Conservation (phyloP, 2,888 invertebrate genomes). For the Sarcophaga caerulescens region DNA sequence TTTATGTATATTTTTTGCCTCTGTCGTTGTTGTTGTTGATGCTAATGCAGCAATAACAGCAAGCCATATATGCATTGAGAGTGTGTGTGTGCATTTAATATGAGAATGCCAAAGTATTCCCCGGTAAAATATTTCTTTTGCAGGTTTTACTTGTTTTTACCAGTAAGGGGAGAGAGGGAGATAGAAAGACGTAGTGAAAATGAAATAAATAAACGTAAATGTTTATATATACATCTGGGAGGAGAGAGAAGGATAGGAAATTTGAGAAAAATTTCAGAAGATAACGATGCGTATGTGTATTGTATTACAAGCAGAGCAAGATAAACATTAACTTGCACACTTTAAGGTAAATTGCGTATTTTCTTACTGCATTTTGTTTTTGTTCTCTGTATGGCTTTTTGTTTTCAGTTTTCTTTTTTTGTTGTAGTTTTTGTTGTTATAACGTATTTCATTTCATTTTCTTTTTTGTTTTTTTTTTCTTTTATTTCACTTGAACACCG, state of each 20-base stretch:
- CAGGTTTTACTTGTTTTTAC: conserved; percentile 15
- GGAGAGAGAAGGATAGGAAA: no score
- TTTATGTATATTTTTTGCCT: conserved; percentile 12
- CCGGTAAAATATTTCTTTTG: not conserved
- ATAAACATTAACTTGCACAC: conserved; percentile 64
- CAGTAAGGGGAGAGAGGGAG: not conserved
- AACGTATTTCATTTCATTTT: not conserved
- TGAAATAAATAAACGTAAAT: not conserved
- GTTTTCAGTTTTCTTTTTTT: not conserved
- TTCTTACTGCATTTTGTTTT: conserved; percentile 22
- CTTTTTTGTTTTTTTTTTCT: not conserved
- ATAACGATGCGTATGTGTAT: conserved; percentile 11
- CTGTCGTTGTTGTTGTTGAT: not conserved
- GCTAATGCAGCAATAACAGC: not conserved
- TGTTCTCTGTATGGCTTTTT: not conserved
- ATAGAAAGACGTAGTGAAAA: not conserved
- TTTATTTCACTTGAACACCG: conserved; percentile 35
- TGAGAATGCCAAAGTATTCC: no score
- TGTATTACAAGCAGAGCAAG: conserved; percentile 42
- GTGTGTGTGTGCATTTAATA: not conserved
- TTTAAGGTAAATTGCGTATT: conserved; percentile 61
- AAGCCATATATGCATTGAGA: conserved; percentile 27
- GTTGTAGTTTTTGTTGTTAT: no score
- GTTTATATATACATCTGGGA: no score
- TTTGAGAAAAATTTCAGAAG: no score